Evolutionary conservation across 2,888 invertebrate genomes (phyloP).

Genomic region (Netelia fuscicornis): DNA sequence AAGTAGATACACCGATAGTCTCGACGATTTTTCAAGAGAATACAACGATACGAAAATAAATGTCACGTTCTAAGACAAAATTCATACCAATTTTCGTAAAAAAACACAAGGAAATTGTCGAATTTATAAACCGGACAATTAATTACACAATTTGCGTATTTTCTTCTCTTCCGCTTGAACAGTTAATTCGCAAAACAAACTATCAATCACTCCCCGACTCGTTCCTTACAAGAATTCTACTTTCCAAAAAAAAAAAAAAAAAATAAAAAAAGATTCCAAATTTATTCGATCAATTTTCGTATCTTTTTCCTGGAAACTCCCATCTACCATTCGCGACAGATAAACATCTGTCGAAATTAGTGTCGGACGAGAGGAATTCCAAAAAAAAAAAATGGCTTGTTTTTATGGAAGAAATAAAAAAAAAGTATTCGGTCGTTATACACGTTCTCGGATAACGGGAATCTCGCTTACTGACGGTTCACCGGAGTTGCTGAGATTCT

Average conservation of each 20-base stretch:
- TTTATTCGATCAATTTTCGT: not conserved
- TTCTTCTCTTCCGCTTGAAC: not conserved
- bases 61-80: not conserved
- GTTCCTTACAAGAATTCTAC: not conserved
- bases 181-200: too few species aligned
- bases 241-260: not conserved
- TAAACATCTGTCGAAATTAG: not conserved
- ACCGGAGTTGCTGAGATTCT: constrained; percentile 50
- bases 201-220: not conserved
- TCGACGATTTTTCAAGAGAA: constrained; percentile 18
- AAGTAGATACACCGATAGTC: not conserved
- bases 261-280: not conserved
- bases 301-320: not conserved
- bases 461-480: constrained; percentile 60
- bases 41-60: constrained; percentile 19
- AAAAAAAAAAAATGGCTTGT: constrained; percentile 22
- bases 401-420: not conserved
- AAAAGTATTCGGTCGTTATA: constrained; percentile 34
- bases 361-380: not conserved
- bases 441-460: constrained; percentile 52
- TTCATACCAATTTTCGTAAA: not conserved
- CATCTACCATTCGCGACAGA: not conserved
- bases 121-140: not conserved
- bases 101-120: not conserved
- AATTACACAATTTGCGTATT: not conserved